These are phyloP conservation scores for Magallana gigas DNA, from an alignment of 1,140 invertebrate genomes.

Conservation along the genomic window DNA sequence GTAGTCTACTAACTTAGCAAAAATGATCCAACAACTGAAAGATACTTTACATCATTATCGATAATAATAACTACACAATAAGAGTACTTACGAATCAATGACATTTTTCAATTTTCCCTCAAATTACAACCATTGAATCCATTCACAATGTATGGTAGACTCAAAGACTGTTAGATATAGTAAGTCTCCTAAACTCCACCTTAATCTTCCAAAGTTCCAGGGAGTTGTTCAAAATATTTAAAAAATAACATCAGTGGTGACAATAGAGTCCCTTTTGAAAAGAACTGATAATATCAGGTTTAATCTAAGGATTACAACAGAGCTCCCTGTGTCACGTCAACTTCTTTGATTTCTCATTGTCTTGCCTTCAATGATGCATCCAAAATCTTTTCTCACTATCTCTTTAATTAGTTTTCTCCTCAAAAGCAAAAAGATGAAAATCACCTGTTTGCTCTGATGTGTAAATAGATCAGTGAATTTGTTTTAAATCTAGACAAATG, in stretches of 20 bases:
- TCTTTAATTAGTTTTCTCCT: no score
- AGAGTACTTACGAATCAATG: neutral
- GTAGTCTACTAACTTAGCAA: no score
- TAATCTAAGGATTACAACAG: neutral
- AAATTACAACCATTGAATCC: neutral
- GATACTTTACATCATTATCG: no score
- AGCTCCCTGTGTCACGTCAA: neutral
- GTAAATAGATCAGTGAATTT: no score
- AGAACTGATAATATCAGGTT: slow-evolving; percentile 7
- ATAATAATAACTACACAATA: neutral
- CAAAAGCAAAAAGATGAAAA: no score
- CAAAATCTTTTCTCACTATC: no score
- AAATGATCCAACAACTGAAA: no score
- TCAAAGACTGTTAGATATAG: no score
- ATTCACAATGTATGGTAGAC: no score
- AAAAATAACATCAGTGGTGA: neutral
- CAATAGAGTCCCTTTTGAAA: neutral
- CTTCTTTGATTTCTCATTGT: neutral
- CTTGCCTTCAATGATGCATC: neutral
- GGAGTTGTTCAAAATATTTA: neutral
- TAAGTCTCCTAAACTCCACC: neutral
- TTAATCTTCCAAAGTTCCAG: slow-evolving; percentile 24
- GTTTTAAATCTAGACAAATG: no score
- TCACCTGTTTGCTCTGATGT: no score
- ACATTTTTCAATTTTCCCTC: neutral